Conservation (phyloP, 2,797 vertebrate species). For the Odontamblyopus rebecca region DNA sequence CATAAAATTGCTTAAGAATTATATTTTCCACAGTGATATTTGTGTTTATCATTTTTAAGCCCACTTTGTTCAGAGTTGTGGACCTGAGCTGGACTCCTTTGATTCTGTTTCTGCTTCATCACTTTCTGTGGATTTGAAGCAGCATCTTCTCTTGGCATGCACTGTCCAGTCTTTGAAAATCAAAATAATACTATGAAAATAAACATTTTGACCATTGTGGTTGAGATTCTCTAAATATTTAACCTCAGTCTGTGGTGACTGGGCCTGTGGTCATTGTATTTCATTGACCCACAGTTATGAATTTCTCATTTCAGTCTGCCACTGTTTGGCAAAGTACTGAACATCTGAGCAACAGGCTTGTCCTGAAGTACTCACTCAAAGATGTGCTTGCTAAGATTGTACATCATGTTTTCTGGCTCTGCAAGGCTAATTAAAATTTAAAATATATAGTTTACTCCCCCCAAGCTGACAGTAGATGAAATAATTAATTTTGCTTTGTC, state of each 20-base stretch:
- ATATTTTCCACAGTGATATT: conserved; percentile 30
- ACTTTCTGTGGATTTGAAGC: conserved; percentile 52
- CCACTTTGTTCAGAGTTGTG: conserved; percentile 54
- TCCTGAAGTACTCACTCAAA: not conserved
- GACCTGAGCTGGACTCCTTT: conserved; percentile 53
- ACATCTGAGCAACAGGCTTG: not conserved
- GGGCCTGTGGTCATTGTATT: not conserved
- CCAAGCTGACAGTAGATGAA: conserved; percentile 50
- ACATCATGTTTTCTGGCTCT: not conserved
- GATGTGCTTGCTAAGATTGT: not conserved
- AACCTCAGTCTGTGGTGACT: not conserved
- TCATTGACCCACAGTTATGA: not conserved
- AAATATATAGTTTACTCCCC: conserved; percentile 13
- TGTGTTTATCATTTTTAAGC: conserved; percentile 37
- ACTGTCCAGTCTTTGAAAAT: conserved; percentile 33
- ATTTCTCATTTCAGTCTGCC: not conserved
- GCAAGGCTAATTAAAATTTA: not conserved
- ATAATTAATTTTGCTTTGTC: conserved; percentile 57
- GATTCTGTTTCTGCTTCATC: conserved; percentile 53
- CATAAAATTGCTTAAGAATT: not conserved
- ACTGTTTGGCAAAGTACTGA: not conserved
- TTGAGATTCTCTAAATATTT: not conserved
- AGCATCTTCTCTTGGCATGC: conserved; percentile 60
- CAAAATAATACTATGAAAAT: not conserved
- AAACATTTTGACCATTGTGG: conserved; percentile 3